Conservation (phyloP, 2,113 vertebrate genomes). For the Poeciliopsis turrubarensis region DNA sequence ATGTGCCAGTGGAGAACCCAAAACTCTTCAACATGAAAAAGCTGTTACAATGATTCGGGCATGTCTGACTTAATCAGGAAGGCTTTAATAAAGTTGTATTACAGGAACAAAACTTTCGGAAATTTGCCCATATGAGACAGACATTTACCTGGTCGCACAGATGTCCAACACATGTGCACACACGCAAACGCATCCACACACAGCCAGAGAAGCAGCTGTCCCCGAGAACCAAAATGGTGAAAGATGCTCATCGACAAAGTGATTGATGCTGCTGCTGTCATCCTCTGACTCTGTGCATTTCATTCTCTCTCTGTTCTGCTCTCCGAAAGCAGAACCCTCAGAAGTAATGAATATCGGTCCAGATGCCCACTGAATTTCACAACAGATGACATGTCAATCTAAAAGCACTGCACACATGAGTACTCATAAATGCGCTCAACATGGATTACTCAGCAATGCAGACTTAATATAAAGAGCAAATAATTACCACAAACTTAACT, state of each 20-base stretch:
- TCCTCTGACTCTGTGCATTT: slow-evolving; percentile 40
- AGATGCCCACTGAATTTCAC: slow-evolving; percentile 68
- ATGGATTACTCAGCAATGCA: not conserved
- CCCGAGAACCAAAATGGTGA: slow-evolving; percentile 36
- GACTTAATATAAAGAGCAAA: slow-evolving; percentile 22
- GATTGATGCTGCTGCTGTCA: slow-evolving; percentile 69
- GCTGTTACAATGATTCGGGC: not conserved
- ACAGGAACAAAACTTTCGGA: slow-evolving; percentile 12
- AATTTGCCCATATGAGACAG: slow-evolving; percentile 12
- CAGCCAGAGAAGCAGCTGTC: slow-evolving; percentile 60
- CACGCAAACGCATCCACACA: slow-evolving; percentile 12
- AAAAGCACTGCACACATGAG: not conserved
- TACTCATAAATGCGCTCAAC: not conserved
- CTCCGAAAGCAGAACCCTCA: slow-evolving; percentile 54
- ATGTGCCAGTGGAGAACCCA: not conserved
- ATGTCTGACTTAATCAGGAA: not conserved
- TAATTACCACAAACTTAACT: not conserved
- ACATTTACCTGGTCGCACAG: slow-evolving; percentile 29
- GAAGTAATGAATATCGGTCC: slow-evolving; percentile 61
- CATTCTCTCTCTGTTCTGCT: slow-evolving; percentile 22
- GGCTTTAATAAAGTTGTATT: slow-evolving; percentile 28
- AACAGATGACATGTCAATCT: slow-evolving; percentile 58
- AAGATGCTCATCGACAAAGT: slow-evolving; percentile 67
- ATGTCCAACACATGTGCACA: slow-evolving; percentile 31
- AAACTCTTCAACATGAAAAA: not conserved